Conservation (phyloP, 1,140 invertebrate genomes). For the Myzus persicae region DNA sequence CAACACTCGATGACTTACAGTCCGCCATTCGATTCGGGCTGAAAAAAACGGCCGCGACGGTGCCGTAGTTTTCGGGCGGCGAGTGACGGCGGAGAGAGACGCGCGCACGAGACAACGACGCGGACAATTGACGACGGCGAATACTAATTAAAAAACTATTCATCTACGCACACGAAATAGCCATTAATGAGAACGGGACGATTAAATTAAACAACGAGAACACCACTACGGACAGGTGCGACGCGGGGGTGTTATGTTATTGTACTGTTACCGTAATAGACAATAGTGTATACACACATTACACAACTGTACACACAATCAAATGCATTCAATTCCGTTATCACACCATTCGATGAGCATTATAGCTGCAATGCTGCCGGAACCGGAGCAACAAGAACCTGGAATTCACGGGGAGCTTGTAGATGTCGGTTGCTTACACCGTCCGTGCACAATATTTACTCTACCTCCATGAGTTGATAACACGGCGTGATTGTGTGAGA, state of each 20-base stretch:
- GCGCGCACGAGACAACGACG: neutral
- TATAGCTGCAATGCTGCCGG: neutral
- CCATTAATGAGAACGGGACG: neutral
- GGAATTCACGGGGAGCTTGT: neutral
- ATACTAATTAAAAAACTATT: neutral
- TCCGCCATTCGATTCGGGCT: too few relatives aligned
- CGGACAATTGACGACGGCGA: too few relatives aligned
- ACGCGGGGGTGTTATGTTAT: neutral
- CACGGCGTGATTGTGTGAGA: too few relatives aligned
- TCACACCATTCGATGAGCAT: neutral
- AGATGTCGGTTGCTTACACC: neutral
- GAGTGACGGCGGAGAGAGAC: neutral
- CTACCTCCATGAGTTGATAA: neutral
- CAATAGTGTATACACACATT: neutral
- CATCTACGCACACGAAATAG: neutral
- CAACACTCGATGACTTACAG: neutral
- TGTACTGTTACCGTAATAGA: neutral
- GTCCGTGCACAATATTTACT: neutral
- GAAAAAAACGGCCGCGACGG: neutral
- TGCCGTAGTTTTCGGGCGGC: neutral
- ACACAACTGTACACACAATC: neutral
- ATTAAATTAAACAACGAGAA: neutral
- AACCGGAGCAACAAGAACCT: neutral
- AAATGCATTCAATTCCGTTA: neutral
- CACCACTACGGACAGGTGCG: neutral